These are phyloP conservation scores for Leptoclinus maculatus DNA, from an alignment of 2,797 vertebrate genomes.

Conservation along the genomic window DNA sequence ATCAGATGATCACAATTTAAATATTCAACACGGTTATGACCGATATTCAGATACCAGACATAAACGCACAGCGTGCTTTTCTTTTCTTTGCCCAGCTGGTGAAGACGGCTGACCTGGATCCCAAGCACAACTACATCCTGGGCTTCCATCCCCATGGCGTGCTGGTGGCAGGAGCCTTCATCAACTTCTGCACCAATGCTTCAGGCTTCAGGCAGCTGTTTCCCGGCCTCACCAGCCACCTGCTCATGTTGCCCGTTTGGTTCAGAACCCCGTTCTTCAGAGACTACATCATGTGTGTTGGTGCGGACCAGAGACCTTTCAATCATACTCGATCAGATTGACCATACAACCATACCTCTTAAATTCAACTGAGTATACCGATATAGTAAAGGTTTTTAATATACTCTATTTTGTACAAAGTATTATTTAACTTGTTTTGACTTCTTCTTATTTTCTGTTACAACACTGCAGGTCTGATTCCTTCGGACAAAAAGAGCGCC, in stretches of 20 bases:
- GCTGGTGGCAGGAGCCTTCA: slow-evolving; percentile 89
- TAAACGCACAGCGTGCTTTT: not conserved
- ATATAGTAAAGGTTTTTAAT: not conserved
- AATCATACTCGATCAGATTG: not conserved
- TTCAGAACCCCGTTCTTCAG: slow-evolving; percentile 93
- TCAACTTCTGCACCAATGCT: slow-evolving; percentile 90
- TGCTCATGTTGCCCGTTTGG: slow-evolving; percentile 93
- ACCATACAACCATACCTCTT: not conserved
- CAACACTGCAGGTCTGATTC: slow-evolving; percentile 86
- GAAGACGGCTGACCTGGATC: slow-evolving; percentile 92
- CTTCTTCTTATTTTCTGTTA: slow-evolving; percentile 15
- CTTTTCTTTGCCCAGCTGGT: slow-evolving; percentile 82
- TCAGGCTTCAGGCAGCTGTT: slow-evolving; percentile 87
- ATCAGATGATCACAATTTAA: not conserved
- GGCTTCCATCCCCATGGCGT: slow-evolving; percentile 95
- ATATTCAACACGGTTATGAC: not conserved
- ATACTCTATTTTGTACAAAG: not conserved
- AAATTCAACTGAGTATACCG: not conserved
- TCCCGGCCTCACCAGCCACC: slow-evolving; percentile 86
- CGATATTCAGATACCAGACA: not conserved
- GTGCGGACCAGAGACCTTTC: slow-evolving; percentile 66
- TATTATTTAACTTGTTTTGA: not conserved
- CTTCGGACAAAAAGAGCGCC: slow-evolving; percentile 89
- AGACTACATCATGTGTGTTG: slow-evolving; percentile 91
- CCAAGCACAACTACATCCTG: slow-evolving; percentile 90